These are phyloP conservation scores for Aleadryas rufinucha DNA, from an alignment of 2,113 vertebrate species.

Conservation along the genomic window DNA sequence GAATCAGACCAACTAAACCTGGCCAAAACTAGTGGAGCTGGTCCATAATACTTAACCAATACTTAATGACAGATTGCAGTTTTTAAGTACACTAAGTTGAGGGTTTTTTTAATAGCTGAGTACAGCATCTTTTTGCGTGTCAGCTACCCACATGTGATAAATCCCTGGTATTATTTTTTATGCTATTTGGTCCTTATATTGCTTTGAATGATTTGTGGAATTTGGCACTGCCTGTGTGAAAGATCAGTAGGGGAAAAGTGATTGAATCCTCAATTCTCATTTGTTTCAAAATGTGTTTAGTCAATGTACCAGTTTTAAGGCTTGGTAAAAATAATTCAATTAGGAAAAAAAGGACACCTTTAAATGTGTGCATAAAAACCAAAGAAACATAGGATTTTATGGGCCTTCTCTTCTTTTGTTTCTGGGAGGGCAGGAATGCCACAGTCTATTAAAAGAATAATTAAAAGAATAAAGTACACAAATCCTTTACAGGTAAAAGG, in stretches of 20 bases:
- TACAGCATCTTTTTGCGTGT: not conserved
- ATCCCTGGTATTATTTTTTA: not conserved
- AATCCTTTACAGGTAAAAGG: not conserved
- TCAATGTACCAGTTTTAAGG: not conserved
- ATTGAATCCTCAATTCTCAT: not conserved
- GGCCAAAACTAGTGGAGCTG: not conserved
- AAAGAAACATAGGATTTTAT: not conserved
- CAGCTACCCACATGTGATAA: not conserved
- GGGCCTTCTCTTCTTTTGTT: not conserved
- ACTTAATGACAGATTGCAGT: not conserved
- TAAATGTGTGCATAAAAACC: not conserved
- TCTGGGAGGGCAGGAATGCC: not conserved
- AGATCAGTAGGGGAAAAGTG: not conserved
- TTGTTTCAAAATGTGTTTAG: not conserved
- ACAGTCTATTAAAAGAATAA: not conserved
- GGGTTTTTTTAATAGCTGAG: not conserved
- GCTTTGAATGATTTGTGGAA: not conserved
- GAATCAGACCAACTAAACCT: not conserved
- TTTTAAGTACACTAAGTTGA: not conserved
- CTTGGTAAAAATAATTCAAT: not conserved
- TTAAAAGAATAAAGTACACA: not conserved
- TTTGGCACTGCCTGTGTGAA: not conserved
- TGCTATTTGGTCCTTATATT: not conserved
- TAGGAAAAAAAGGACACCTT: not conserved
- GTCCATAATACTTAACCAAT: not conserved